Evolutionary conservation across 2,797 vertebrate genomes (phyloP), one percentile per base, ranked within the genome.

Genomic region (Xiphorhynchus erythropygius): DNA sequence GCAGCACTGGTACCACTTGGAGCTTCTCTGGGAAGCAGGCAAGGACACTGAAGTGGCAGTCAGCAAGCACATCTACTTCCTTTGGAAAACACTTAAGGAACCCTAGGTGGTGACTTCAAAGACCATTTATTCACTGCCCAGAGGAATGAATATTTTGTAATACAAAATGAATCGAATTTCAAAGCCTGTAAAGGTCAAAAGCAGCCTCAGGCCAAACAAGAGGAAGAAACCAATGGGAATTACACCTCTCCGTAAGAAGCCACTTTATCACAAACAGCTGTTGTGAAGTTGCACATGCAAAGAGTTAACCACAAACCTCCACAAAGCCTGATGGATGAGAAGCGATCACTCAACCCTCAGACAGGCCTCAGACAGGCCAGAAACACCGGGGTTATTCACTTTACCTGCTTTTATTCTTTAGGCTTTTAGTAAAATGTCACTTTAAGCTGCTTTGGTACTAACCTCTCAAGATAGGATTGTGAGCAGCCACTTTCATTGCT

Each of bases 81-180:
- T 87, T 87, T 6, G 1, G 76, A 47, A 83, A 92, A 67, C 46
- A 50, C 49, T 84, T 71, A 41, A 55, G 81, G 55, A 95, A 55
- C 68, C 84, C 73, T 94, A 60, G 84, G 76, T 93, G 84, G 90
- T 64, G 77, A 96, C 95, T 93, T 96, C 94, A 97, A 97, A 96
- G 96, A 32, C 73, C 4, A 11, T 87, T 83, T 85, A 83, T 95
- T 85, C 91, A 69, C 84, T 89, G 91, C 89, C 90, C 79, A 80
- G 64, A 93, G 94, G 90, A 96, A 89, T 78, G 82, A 87, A 81
- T 85, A 96, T 96, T 96, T 94, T 79, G 87, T 85, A 93, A 95
- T 96, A 94, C 52, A 30, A 96, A 96, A 96, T 95, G 77, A 96
- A 95, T 96, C 89, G 90, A 89, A 95, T 96, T 96, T 97, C 96